Evolutionary conservation across 92 coral and sea anemone genomes (phyloP).

Genomic region (Porites cylindrica): DNA sequence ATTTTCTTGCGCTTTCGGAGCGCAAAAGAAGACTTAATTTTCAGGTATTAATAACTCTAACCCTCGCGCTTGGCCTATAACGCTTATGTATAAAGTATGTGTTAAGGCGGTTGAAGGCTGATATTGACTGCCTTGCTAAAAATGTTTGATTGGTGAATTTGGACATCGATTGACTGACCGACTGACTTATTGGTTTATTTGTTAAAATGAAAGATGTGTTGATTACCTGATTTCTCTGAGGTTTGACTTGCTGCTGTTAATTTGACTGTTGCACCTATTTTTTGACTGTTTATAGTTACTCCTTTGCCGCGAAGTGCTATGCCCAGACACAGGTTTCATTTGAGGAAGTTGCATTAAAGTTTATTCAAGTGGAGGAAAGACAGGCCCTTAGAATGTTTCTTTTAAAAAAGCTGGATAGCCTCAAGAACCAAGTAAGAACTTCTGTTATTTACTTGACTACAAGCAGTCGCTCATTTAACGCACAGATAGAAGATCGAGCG

Average conservation of each 20-base stretch:
- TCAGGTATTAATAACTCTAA: no score
- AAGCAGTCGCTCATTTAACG: no score
- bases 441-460: no score
- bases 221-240: not conserved
- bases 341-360: conserved; percentile 97
- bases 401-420: conserved; percentile 83
- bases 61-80: no score
- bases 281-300: conserved; percentile 53
- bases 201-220: not conserved
- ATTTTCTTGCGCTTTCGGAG: no score
- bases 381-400: conserved; percentile 90
- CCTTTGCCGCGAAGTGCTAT: conserved; percentile 87
- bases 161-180: not conserved
- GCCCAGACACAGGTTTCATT: conserved; percentile 96
- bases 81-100: no score
- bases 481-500: no score
- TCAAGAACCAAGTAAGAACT: conserved; percentile 76
- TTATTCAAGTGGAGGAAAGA: conserved; percentile 91
- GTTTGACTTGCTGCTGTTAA: not conserved
- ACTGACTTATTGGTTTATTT: not conserved
- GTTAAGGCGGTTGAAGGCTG: no score
- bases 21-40: no score
- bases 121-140: not conserved
- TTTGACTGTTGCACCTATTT: not conserved
- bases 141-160: not conserved